A percentile compares a stretch with the other conserved stretches of the same genome.
Evolutionary conservation across 1,140 invertebrate genomes (phyloP).

Genomic region (Ostrea denselamellosa): DNA sequence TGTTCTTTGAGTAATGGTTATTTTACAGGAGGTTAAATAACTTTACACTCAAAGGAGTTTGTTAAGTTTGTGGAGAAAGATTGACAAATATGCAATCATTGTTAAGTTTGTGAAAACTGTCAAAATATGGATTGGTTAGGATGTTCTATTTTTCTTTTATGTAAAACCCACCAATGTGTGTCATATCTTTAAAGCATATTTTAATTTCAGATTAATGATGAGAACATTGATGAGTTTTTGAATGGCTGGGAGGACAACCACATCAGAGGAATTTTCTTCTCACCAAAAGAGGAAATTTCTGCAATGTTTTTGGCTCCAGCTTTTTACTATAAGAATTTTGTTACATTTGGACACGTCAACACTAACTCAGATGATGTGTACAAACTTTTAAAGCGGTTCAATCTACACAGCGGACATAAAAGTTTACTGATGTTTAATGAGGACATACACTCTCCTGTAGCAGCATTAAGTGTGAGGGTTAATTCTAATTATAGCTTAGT

Average conservation of each 20-base stretch:
- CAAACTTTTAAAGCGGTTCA: conserved; percentile 81
- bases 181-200: conserved; percentile 2
- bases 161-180: background rate
- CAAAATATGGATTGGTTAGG: too few species aligned
- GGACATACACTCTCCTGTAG: conserved; percentile 88
- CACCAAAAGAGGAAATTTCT: conserved; percentile 86
- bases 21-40: too few species aligned
- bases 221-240: conserved; percentile 88
- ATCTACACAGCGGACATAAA: conserved; percentile 83
- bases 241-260: conserved; percentile 93
- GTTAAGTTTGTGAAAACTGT: too few species aligned
- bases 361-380: conserved; percentile 58
- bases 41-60: too few species aligned
- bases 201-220: conserved; percentile 83
- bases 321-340: conserved; percentile 89
- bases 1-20: too few species aligned
- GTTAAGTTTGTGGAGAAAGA: too few species aligned
- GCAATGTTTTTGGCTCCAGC: conserved; percentile 93
- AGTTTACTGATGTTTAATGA: conserved; percentile 95
- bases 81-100: too few species aligned
- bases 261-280: conserved; percentile 93
- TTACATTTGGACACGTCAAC: conserved; percentile 90
- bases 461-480: conserved; percentile 83
- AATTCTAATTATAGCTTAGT: background rate
- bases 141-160: background rate